These are phyloP conservation scores for Patella vulgata DNA, from an alignment of 1,140 invertebrate genomes.

Conservation along the genomic window DNA sequence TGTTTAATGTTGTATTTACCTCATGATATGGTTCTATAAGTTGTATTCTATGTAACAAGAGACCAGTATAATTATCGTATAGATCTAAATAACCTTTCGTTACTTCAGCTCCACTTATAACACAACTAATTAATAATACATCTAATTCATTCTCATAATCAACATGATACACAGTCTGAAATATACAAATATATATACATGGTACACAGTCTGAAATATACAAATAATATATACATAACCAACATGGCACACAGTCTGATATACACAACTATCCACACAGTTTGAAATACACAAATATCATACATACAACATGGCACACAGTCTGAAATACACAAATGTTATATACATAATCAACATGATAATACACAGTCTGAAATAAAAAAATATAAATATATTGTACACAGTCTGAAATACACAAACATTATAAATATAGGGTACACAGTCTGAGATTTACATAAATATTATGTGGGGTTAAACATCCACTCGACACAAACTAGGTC, in stretches of 20 bases:
- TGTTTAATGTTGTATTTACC: slow-evolving; percentile 22
- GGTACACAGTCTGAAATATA: too few species aligned
- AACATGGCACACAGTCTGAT: too few species aligned
- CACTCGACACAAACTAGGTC: too few species aligned
- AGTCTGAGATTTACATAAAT: not conserved
- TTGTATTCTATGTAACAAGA: slow-evolving; percentile 26
- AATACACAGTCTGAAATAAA: too few species aligned
- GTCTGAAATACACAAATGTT: slow-evolving; percentile 22
- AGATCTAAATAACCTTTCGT: slow-evolving; percentile 15
- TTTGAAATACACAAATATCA: not conserved
- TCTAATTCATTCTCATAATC: slow-evolving; percentile 44
- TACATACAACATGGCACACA: slow-evolving; percentile 27
- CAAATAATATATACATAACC: too few species aligned
- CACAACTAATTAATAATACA: slow-evolving; percentile 28
- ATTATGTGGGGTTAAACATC: too few species aligned
- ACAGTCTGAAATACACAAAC: too few species aligned
- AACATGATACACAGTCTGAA: slow-evolving; percentile 36
- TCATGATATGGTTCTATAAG: slow-evolving; percentile 41
- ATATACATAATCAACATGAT: not conserved
- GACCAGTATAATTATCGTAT: slow-evolving; percentile 45
- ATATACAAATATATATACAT: slow-evolving; percentile 7
- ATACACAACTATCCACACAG: too few species aligned
- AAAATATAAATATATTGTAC: too few species aligned
- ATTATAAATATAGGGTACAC: not conserved
- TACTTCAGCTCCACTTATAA: slow-evolving; percentile 18